Base-by-base conservation (phyloP, 2,113 vertebrate species). In the Tinamus guttatus region DNA sequence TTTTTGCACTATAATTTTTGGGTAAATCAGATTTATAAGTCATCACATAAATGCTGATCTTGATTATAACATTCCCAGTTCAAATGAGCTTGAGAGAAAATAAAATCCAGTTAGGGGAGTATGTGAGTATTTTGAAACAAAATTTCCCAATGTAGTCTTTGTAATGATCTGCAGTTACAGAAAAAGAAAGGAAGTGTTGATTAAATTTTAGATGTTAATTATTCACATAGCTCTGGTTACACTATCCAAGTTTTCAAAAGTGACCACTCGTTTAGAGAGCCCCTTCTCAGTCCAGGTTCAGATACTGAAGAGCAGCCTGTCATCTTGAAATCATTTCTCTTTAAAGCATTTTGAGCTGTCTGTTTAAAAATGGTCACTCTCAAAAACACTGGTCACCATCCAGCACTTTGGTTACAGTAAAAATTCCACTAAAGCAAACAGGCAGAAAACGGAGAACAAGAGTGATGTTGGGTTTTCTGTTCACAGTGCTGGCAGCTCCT, bases 401-500 rank as follows among this genome's bases (percentile, higher is more conserved):
- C 25, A 69, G n/a, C 14, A 11, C 40, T 75, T 65, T 83, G 40
- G 18, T 73, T 70, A 16, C 43, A 51, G 36, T 54, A 43, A 43
- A 43, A 43, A 19, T 54, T 80, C 27, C 75, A 2, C 74, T 54
- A 75, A 77, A 76, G 41, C n/a, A 17, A 78, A 9, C 12, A 70
- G 36, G 34, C 45, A 52, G 54, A 54, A 82, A 70, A 9, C 30
- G 63, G 28, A 81, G 67, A 84, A 59, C 56, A 75, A 69, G 49
- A 91, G 19, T 83, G 27, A 96, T 25, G 30, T 75, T 38, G 17
- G 20, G 58, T 87, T 94, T 93, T 94, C 43, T 68, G 43, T 95
- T 86, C 49, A 71, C 81, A 99, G 99, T 98, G 98, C 93, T 99
- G 99, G 99, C 99, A 99, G 58, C 98, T 99, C 95, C 94, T 99